phyloP scores from a whole-genome alignment of 2,888 invertebrate genomes.

The Microctonus brassicae region DNA sequence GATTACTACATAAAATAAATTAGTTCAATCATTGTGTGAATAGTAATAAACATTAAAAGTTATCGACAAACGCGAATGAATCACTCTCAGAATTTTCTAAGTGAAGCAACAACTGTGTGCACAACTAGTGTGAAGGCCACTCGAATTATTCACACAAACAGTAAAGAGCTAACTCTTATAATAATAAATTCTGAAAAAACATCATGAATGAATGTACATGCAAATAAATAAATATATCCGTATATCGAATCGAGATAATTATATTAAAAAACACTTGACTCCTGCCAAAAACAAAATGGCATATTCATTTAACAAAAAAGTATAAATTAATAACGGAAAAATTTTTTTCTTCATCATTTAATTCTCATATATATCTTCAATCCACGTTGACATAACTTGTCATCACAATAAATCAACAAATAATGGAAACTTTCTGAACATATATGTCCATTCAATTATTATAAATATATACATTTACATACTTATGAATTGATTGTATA shows the following conservation, averaged over 20 bases:
- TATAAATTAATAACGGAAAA: background rate
- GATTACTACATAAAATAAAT: no score
- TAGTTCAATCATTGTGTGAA: background rate
- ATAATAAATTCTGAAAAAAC: background rate
- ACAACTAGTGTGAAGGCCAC: background rate
- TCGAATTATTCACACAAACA: constrained; percentile 1
- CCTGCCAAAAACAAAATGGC: background rate
- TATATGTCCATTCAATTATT: no score
- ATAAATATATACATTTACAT: background rate
- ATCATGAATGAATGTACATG: background rate
- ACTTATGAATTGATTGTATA: background rate
- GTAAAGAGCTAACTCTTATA: no score
- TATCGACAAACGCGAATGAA: background rate
- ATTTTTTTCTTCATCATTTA: background rate
- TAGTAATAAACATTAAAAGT: background rate
- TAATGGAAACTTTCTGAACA: background rate
- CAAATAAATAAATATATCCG: no score
- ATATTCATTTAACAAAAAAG: no score
- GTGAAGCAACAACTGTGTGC: background rate
- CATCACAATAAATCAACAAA: background rate
- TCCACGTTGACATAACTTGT: background rate
- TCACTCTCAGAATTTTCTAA: constrained; percentile 1
- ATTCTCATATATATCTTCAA: background rate
- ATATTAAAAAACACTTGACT: background rate
- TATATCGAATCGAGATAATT: background rate